Percentiles rank a stretch among this genome's conserved stretches.
Conservation (phyloP, 2,113 vertebrate genomes). For the Tupaia chinensis region DNA sequence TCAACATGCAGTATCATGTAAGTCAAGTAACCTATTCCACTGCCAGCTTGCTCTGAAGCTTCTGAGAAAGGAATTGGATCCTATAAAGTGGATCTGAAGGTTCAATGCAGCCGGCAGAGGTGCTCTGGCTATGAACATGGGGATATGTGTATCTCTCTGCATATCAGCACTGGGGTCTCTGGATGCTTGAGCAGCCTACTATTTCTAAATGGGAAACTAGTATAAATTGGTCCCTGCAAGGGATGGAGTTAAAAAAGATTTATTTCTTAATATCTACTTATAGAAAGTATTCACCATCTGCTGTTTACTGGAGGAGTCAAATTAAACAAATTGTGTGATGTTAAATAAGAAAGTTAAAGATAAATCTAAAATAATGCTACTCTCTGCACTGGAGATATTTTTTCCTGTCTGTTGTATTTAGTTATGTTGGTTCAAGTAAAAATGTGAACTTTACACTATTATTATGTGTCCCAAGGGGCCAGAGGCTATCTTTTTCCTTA, state of each 20-base stretch:
- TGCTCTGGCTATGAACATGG: no score
- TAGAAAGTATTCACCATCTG: constrained; percentile 51
- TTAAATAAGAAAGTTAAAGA: constrained; percentile 64
- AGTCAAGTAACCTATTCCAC: background rate
- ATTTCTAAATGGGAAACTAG: background rate
- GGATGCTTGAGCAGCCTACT: background rate
- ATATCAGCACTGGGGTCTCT: background rate
- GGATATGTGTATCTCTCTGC: background rate
- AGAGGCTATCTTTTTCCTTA: constrained; percentile 74
- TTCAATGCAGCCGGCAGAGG: background rate
- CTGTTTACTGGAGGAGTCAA: constrained; percentile 68
- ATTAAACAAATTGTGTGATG: constrained; percentile 63
- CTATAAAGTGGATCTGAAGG: background rate
- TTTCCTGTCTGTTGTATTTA: background rate
- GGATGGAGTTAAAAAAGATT: constrained; percentile 48
- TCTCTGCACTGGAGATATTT: background rate
- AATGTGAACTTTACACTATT: background rate
- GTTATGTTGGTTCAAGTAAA: background rate
- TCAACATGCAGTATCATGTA: background rate
- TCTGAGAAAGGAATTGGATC: background rate
- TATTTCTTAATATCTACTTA: constrained; percentile 60
- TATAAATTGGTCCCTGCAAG: background rate
- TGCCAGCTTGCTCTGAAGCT: background rate
- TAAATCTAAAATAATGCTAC: constrained; percentile 45
- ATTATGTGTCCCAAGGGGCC: background rate